Conservation (phyloP, 2,888 invertebrate genomes). For the Perizoma affinitatum region DNA sequence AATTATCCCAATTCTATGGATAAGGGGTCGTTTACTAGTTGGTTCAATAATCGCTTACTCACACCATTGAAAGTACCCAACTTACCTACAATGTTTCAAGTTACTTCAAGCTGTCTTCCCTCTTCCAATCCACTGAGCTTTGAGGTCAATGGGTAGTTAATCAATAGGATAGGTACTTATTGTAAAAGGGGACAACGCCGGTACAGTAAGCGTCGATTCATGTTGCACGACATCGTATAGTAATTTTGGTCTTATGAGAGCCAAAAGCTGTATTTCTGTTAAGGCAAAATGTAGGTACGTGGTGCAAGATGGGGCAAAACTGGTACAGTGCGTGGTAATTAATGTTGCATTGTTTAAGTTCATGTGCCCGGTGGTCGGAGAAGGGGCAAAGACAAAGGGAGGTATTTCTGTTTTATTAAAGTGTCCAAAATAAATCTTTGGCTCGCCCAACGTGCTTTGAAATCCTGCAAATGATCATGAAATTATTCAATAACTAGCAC, state of each 20-base stretch:
- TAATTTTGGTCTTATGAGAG: too few relatives aligned
- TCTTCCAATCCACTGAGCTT: slow-evolving; percentile 20
- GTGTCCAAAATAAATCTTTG: slow-evolving; percentile 12
- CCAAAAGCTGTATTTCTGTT: too few relatives aligned
- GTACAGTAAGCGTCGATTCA: slow-evolving; percentile 4
- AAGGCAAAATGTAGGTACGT: too few relatives aligned
- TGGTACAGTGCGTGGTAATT: slow-evolving; percentile 1
- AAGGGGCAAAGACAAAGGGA: too few relatives aligned
- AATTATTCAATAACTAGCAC: neutral
- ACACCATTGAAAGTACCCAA: too few relatives aligned
- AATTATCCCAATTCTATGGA: too few relatives aligned
- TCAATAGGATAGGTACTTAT: slow-evolving; percentile 8
- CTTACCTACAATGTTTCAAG: slow-evolving; percentile 3
- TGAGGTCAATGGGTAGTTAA: slow-evolving; percentile 22
- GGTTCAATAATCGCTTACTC: too few relatives aligned
- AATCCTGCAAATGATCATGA: slow-evolving; percentile 1
- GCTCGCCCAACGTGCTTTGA: too few relatives aligned
- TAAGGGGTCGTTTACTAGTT: too few relatives aligned
- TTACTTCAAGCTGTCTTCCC: slow-evolving; percentile 14
- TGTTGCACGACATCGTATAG: neutral
- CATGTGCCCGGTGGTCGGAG: too few relatives aligned
- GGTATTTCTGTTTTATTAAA: slow-evolving; percentile 8
- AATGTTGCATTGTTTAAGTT: neutral
- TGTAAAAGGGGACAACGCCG: neutral
- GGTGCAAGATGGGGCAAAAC: neutral